Evolutionary conservation across 2,797 vertebrate species (phyloP).

Genomic region (Labroides dimidiatus): DNA sequence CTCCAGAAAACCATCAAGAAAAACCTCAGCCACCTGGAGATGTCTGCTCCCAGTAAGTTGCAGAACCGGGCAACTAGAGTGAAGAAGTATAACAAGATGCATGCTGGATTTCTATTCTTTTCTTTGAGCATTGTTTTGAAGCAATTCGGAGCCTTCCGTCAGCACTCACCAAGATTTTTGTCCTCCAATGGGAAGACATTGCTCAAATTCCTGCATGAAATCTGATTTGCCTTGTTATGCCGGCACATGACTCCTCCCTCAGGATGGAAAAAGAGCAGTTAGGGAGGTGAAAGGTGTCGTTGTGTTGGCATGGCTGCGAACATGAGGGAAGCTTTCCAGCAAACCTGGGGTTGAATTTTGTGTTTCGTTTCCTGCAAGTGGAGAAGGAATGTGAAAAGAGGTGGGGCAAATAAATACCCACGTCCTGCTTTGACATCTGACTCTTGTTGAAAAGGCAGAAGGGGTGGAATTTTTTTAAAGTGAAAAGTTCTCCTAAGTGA

Average conservation of each 20-base stretch:
- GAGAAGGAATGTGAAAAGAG: conserved; percentile 45
- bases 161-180: not conserved
- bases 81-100: not conserved
- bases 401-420: not conserved
- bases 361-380: conserved; percentile 15
- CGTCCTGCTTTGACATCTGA: not conserved
- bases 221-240: not conserved
- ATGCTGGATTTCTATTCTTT: conserved; percentile 7
- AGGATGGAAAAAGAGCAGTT: not conserved
- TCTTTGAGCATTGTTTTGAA: not conserved
- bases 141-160: conserved; percentile 3
- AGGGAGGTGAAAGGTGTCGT: conserved; percentile 24
- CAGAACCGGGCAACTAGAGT: not conserved
- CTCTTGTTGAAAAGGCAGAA: not conserved
- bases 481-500: conserved; percentile 25
- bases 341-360: not conserved
- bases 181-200: conserved; percentile 11
- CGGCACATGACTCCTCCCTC: not conserved
- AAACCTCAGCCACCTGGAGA: conserved; percentile 31
- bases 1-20: not conserved
- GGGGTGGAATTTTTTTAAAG: not conserved
- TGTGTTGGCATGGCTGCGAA: not conserved
- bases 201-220: conserved; percentile 7
- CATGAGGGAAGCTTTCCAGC: not conserved
- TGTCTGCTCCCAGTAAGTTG: conserved; percentile 81